Base-by-base conservation (phyloP, 1,140 invertebrate genomes). In the Lamellibrachia luymesi region DNA sequence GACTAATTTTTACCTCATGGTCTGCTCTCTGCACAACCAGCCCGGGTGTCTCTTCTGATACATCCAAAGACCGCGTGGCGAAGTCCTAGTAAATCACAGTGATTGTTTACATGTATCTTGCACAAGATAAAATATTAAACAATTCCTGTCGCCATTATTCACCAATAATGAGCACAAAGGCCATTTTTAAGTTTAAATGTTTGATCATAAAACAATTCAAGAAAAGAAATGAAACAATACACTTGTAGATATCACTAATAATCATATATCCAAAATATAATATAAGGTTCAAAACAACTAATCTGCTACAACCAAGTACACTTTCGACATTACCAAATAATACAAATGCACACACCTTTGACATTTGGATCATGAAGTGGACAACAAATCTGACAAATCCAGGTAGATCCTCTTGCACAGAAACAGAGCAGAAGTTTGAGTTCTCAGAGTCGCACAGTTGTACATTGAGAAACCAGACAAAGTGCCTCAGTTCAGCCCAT, bases 401-500 rank as follows among this genome's bases (percentile, higher is more conserved):
- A 25, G 95, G 95, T 13, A 96, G 93, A 94, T 95, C 95, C 50
- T 95, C 94, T 56, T 93, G 94, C 27, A 94, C 91, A 92, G 93
- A 92, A 27, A 90, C 51, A 89, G 93, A 92, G 92, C 95, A 95
- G 93, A 95, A 96, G 90, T 90, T 90, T 6, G 95, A 95, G n/a
- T 92, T 94, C 94, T 96, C 95, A 94, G 94, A 95, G 93, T 95
- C 94, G 25, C 93, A 56, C 27, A 96, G 94, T 91, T 96, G 95
- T 22, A 93, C 95, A 94, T 96, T 95, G 10, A 96, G 94, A 93
- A 96, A 96, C 90, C 93, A 94, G 1, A 95, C 95, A 95, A 95
- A 96, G 94, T 96, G 95, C n/a, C 94, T 94, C 7, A 96, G 93
- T 93, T 96, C 96, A 52, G 95, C 93, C 95, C 96, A 96, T 1